A percentile compares a stretch with the other conserved stretches of the same genome.
Evolutionary conservation across 53 echinoderm and acorn worm species (phyloP).

Genomic region (Patiria pectinifera): DNA sequence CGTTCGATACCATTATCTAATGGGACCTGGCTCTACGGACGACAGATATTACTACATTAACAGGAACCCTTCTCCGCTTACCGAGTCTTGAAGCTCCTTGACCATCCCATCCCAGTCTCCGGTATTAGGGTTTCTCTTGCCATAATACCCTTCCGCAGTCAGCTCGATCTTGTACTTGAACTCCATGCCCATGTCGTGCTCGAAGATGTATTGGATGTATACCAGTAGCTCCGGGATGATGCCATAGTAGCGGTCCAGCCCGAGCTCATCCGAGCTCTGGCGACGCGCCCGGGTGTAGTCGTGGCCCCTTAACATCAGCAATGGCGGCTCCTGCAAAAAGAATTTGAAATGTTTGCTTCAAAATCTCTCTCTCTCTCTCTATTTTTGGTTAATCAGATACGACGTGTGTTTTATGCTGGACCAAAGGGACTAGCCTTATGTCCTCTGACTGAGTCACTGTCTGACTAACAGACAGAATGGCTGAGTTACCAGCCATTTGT

Average conservation of each 20-base stretch:
- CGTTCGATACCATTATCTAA: no score
- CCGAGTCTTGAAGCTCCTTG: slow-evolving; percentile 83
- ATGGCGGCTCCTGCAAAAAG: slow-evolving; percentile 77
- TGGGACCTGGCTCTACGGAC: no score
- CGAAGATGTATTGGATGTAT: slow-evolving; percentile 70
- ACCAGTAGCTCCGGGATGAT: slow-evolving; percentile 72
- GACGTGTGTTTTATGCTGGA: no score
- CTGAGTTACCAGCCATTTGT: no score
- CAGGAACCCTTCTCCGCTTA: slow-evolving; percentile 19
- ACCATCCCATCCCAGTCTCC: slow-evolving; percentile 90
- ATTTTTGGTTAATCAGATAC: neutral
- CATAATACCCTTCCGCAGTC: slow-evolving; percentile 79
- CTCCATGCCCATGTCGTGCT: slow-evolving; percentile 74
- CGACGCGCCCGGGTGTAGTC: slow-evolving; percentile 25
- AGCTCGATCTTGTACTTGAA: slow-evolving; percentile 80
- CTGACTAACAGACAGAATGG: no score
- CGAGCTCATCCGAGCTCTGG: slow-evolving; percentile 25
- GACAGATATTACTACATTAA: neutral
- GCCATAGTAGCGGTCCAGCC: slow-evolving; percentile 53
- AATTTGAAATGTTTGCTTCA: neutral
- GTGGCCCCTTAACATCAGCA: slow-evolving; percentile 70
- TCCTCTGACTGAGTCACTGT: no score
- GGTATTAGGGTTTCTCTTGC: slow-evolving; percentile 73
- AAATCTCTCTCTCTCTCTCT: neutral
- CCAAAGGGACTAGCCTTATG: no score